Evolutionary conservation across 2,888 invertebrate species (phyloP).

Genomic region (Diplolepis rosae): DNA sequence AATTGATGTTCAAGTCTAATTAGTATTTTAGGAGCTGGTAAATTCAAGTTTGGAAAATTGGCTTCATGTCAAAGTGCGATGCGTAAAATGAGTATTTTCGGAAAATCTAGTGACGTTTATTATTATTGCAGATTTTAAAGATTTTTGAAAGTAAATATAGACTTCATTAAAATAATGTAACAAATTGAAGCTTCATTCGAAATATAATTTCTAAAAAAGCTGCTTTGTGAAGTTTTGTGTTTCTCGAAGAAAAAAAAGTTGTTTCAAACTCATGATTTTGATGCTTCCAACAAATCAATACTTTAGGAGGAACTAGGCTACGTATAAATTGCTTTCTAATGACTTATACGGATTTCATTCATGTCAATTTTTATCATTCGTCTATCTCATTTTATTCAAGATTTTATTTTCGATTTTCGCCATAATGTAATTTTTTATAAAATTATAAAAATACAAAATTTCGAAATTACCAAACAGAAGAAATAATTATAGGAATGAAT

Average conservation of each 20-base stretch:
- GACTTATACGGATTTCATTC: background rate
- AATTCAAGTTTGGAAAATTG: background rate
- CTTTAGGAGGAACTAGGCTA: background rate
- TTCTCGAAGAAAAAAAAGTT: background rate
- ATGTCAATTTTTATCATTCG: background rate
- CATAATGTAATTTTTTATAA: too few species aligned
- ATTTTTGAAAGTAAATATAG: background rate
- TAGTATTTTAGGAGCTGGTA: background rate
- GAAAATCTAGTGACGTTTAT: background rate
- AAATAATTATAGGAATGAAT: too few species aligned
- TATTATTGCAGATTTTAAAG: background rate
- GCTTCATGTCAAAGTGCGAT: background rate
- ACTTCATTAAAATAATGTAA: background rate
- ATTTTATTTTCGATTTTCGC: background rate
- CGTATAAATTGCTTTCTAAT: constrained; percentile 7
- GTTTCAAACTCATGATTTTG: background rate
- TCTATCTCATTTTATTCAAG: background rate
- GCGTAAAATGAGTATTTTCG: background rate
- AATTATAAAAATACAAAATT: too few species aligned
- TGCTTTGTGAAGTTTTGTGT: background rate
- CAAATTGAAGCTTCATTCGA: too few species aligned
- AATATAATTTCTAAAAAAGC: too few species aligned
- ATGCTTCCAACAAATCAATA: background rate
- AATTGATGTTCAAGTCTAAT: background rate
- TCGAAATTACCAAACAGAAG: too few species aligned